Evolutionary conservation across 2,888 invertebrate species (phyloP).

Genomic region (Lepidocyrtinus sp.): DNA sequence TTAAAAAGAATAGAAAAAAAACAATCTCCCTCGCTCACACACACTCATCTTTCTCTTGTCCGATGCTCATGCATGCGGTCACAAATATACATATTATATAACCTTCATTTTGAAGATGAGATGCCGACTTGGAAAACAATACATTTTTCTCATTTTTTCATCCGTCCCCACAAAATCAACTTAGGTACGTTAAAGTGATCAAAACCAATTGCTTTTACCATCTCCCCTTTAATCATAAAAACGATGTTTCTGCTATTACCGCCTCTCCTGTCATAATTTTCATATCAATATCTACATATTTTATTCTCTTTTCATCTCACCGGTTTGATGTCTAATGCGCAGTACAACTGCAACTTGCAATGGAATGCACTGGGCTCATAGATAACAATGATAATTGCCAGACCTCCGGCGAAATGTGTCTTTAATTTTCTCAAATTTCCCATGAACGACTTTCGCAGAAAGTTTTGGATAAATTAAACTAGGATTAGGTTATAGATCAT

Average conservation of each 20-base stretch:
- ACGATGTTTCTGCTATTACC: conserved; percentile 42
- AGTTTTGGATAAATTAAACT: too few relatives aligned
- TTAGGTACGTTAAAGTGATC: conserved; percentile 34
- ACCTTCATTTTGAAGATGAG: conserved; percentile 31
- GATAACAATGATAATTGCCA: too few relatives aligned
- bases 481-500: too few relatives aligned
- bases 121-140: conserved; percentile 42
- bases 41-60: not conserved
- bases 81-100: not conserved
- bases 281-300: conserved; percentile 57
- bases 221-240: conserved; percentile 53
- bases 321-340: conserved; percentile 43
- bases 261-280: conserved; percentile 52
- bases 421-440: too few relatives aligned
- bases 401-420: too few relatives aligned
- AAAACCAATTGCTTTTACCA: conserved; percentile 51
- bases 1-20: not conserved
- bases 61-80: conserved; percentile 11
- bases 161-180: conserved; percentile 34
- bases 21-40: not conserved
- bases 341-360: too few relatives aligned
- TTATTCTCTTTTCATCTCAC: conserved; percentile 49
- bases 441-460: too few relatives aligned
- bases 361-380: too few relatives aligned
- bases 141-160: conserved; percentile 27